Percentiles rank a stretch among this genome's conserved stretches.
phyloP scores from a whole-genome alignment of 2,888 invertebrate genomes.

The Theretra japonica region DNA sequence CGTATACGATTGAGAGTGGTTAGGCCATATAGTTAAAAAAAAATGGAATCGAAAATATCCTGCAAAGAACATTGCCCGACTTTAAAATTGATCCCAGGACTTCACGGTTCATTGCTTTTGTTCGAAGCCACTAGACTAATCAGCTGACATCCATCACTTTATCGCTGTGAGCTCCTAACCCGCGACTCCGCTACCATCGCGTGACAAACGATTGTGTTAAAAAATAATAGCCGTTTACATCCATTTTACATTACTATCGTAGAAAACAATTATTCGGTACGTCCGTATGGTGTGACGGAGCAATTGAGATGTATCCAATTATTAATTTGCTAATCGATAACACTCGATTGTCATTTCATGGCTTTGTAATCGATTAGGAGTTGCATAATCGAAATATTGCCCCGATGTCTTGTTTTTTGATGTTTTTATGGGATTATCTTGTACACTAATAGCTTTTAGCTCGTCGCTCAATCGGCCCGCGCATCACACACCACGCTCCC shows the following conservation, averaged over 20 bases:
- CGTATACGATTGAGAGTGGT: no score
- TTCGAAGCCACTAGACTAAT: no score
- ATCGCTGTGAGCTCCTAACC: neutral
- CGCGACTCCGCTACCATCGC: slow-evolving; percentile 1
- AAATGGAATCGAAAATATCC: no score
- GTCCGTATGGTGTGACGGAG: slow-evolving; percentile 30
- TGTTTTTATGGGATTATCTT: slow-evolving; percentile 1
- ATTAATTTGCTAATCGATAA: slow-evolving; percentile 26
- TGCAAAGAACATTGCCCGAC: neutral
- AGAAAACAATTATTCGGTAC: slow-evolving; percentile 31
- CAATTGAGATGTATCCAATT: slow-evolving; percentile 28
- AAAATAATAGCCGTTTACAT: slow-evolving; percentile 33
- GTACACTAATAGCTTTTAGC: neutral
- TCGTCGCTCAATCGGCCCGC: neutral
- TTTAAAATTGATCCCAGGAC: neutral
- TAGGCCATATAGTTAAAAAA: no score
- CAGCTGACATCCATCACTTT: neutral
- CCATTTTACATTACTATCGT: slow-evolving; percentile 34
- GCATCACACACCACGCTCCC: slow-evolving; percentile 3
- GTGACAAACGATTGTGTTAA: slow-evolving; percentile 39
- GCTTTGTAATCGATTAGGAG: slow-evolving; percentile 27
- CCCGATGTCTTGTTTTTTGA: slow-evolving; percentile 7
- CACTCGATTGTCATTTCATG: slow-evolving; percentile 31
- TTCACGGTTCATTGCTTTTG: no score
- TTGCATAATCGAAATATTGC: slow-evolving; percentile 30